These are phyloP conservation scores for Leucoraja erinaceus DNA, from an alignment of 2,113 vertebrate species.

Conservation along the genomic window DNA sequence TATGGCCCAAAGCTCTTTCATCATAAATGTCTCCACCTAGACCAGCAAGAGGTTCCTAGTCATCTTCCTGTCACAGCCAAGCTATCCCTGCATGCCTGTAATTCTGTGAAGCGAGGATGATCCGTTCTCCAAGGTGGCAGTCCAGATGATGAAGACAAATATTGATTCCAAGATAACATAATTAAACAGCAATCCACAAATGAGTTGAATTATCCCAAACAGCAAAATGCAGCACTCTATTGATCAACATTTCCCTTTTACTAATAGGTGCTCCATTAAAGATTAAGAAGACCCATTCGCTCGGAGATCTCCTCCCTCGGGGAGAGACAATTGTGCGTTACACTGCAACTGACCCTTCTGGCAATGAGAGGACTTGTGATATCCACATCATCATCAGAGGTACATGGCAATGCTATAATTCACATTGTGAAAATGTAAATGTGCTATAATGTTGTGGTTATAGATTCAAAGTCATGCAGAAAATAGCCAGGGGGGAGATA, in stretches of 20 bases:
- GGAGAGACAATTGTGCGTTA: slow-evolving; percentile 79
- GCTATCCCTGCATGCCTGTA: not conserved
- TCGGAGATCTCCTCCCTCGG: slow-evolving; percentile 73
- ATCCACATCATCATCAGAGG: slow-evolving; percentile 80
- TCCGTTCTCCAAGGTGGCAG: not conserved
- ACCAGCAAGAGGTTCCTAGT: not conserved
- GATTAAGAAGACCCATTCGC: slow-evolving; percentile 68
- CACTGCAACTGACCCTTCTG: slow-evolving; percentile 75
- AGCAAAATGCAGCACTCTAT: not conserved
- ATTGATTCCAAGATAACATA: not conserved
- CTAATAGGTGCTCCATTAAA: slow-evolving; percentile 63
- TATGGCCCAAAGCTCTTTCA: not conserved
- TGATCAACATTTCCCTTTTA: not conserved
- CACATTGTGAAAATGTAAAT: not conserved
- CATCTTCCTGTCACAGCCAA: too few species aligned
- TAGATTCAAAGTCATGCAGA: too few species aligned
- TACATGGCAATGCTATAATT: slow-evolving; percentile 42
- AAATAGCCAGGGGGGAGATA: too few species aligned
- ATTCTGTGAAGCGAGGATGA: not conserved
- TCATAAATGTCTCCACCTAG: not conserved
- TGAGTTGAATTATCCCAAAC: not conserved
- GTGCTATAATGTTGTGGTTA: not conserved
- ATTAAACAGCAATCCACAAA: not conserved
- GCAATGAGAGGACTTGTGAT: slow-evolving; percentile 84
- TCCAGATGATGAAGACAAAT: not conserved